Base-by-base conservation (phyloP, 2,797 vertebrate species). In the Poeciliopsis turneri region DNA sequence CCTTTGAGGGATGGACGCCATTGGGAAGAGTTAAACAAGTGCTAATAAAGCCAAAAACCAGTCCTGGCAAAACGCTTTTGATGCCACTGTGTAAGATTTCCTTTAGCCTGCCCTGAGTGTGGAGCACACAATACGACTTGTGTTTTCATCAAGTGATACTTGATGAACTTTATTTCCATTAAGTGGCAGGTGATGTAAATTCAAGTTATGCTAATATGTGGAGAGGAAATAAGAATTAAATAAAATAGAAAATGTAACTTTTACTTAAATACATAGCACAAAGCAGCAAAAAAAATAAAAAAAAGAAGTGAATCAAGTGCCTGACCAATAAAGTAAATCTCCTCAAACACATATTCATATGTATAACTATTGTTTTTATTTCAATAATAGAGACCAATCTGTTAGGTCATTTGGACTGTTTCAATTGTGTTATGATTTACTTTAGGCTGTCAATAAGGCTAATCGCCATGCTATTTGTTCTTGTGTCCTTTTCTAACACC, bases 31-130 rank as follows among this genome's bases (percentile, higher is more conserved):
- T 46, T 36, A 9, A 20, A 72, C 20, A 59, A 10, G 20, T 36
- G 28, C 68, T 57, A 28, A 41, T n/a, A 33, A 51, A 69, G 25
- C 47, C 9, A 10, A 53, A 69, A 69, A 28, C 75, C 9, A 18
- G 39, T 46, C 25, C 41, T 61, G 41, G 41, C 16, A 33, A 30
- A 57, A 61, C 0, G 16, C 16, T 61, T 75, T 75, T 28, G n/a
- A 45, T 75, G 55, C 57, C 18, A 43, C 74, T 47, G 74, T 23
- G 16, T 61, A 13, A 75, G 41, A 20, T 64, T 75, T 47, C 41
- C 36, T 46, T 75, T 5, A 55, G 39, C 33, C 18, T 47, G 16
- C n/a, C 46, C 1, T 57, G 4, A 76, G 39, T 28, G 33, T n/a
- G 8, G 30, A 77, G 23, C 51, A 53, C 23, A 53, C 23, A 53